Base-by-base conservation (phyloP, 2,797 vertebrate species). In the Podarcis lilfordi region DNA sequence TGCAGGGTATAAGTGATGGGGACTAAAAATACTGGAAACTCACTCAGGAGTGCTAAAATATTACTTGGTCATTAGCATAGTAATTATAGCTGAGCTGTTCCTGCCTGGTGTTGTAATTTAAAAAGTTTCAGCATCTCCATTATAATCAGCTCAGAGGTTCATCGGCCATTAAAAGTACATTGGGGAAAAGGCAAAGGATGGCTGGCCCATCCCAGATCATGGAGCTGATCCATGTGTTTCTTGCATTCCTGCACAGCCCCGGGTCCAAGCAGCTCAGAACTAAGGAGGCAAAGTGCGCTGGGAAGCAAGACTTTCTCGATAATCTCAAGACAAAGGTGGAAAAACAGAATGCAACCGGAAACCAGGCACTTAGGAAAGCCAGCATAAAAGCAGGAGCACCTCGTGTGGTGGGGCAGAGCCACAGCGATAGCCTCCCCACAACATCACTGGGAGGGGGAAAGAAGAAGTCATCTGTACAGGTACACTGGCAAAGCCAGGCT, bases 51-150 rank as follows among this genome's bases (percentile, higher is more conserved):
- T 95, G 94, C 92, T 95, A 95, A 92, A 92, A 95, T 94, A 95
- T 95, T 94, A 92, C 91, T 93, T 94, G 93, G 91, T 96, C 94
- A 93, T 95, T 95, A 95, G 89, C 92, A 94, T 7, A 88, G 94
- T 94, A 94, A 96, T 96, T 95, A 95, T 91, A 95, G 80, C 93
- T 90, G 91, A 7, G 32, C 92, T 92, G 90, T 66, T 93, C 85
- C 83, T 88, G 92, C 87, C 91, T 89, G 91, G 86, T 91, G 90
- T 92, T 40, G 80, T 94, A 92, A 94, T 93, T 94, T 94, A 90
- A 91, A 89, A 92, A 86, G 75, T 90, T 93, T 91, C 91, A 90
- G 83, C 50, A 23, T 90, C 94, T 96, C 93, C 94, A 93, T 95
- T 96, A 89, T 91, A 93, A 94, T 93, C 94, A 94, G 92, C 78